phyloP scores from a whole-genome alignment of 1,140 invertebrate species.

The Capitella teleta region DNA sequence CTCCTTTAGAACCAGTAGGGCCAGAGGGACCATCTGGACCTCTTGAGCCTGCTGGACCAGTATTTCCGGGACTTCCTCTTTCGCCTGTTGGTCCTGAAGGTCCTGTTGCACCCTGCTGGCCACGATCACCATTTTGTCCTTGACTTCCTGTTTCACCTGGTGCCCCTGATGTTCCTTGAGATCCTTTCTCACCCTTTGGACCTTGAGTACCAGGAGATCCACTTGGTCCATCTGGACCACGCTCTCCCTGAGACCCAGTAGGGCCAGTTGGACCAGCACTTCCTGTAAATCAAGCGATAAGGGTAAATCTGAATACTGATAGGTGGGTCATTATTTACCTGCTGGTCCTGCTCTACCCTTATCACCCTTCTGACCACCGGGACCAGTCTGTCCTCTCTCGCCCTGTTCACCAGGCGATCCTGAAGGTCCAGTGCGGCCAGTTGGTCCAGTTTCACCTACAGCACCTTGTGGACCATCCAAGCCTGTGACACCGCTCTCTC shows the following conservation, averaged over 20 bases:
- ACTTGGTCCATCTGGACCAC: conserved; percentile 7
- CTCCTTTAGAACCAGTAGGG: not conserved
- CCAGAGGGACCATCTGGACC: not conserved
- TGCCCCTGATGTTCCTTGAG: conserved; percentile 6
- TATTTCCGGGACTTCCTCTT: not conserved
- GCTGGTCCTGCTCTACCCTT: conserved; percentile 9
- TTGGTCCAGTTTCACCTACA: conserved; percentile 3
- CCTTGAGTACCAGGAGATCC: conserved; percentile 10
- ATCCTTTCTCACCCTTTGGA: conserved; percentile 6
- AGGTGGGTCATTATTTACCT: conserved; percentile 4
- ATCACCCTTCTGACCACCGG: not conserved
- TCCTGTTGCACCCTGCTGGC: no score
- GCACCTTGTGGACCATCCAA: not conserved
- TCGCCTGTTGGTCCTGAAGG: not conserved
- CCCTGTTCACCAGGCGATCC: conserved; percentile 1
- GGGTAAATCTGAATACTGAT: not conserved
- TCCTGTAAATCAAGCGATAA: not conserved
- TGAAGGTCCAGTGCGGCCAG: not conserved
- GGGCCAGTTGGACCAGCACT: not conserved
- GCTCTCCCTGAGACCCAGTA: not conserved
- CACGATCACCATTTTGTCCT: not conserved
- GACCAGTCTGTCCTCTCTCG: conserved; percentile 3
- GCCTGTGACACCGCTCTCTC: not conserved
- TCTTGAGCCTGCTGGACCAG: not conserved
- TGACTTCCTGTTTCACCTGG: not conserved